phyloP scores from a whole-genome alignment of 2,888 invertebrate genomes.

The Beris morrisii region DNA sequence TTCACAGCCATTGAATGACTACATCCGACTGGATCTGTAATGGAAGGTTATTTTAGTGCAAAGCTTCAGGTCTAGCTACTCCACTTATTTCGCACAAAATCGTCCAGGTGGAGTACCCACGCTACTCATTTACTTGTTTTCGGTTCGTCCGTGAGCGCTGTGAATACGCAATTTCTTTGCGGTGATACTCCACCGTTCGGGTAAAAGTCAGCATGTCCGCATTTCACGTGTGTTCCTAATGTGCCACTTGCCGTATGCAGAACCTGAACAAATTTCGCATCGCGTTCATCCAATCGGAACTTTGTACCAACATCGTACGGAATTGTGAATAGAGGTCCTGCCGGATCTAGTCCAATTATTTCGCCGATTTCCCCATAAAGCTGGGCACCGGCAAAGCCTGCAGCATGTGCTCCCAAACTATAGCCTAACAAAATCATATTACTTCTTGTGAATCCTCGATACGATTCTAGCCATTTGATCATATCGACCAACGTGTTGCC shows the following conservation, averaged over 20 bases:
- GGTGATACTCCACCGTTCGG: conserved; percentile 53
- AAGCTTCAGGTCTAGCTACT: background rate
- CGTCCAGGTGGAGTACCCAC: background rate
- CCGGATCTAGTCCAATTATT: conserved; percentile 55
- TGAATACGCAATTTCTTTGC: conserved; percentile 50
- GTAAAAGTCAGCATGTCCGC: conserved; percentile 55
- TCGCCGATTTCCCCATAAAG: conserved; percentile 50
- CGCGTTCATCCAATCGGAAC: conserved; percentile 49
- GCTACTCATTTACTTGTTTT: conserved; percentile 47
- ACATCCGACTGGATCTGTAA: conserved; percentile 51
- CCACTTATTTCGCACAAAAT: background rate
- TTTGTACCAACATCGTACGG: conserved; percentile 49
- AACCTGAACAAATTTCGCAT: conserved; percentile 53
- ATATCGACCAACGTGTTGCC: conserved; percentile 52
- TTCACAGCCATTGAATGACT: conserved; percentile 52
- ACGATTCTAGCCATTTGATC: conserved; percentile 49
- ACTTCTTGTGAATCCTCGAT: conserved; percentile 45
- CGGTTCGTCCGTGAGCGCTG: conserved; percentile 44
- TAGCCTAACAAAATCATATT: conserved; percentile 53
- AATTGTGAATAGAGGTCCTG: conserved; percentile 53
- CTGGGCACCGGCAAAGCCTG: conserved; percentile 50
- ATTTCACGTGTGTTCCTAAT: conserved; percentile 49
- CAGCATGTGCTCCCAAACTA: conserved; percentile 54
- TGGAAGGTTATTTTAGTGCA: background rate
- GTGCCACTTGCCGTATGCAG: conserved; percentile 53